A percentile compares a stretch with the other conserved stretches of the same genome.
phyloP scores from a whole-genome alignment of 2,113 vertebrate genomes.

The Chlamydotis undulata region DNA sequence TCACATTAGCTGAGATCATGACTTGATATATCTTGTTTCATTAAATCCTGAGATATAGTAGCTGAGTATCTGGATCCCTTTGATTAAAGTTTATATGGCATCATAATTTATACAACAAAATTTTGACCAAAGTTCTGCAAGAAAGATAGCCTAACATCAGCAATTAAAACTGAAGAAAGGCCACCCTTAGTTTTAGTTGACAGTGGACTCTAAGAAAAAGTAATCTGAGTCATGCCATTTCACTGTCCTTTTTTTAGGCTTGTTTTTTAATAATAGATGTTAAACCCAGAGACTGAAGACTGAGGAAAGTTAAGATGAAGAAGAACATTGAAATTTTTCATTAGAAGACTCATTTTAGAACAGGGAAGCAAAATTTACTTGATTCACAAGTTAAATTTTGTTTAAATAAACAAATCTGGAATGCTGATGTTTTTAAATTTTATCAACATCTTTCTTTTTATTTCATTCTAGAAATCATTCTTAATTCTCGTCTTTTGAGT shows the following conservation, averaged over 20 bases:
- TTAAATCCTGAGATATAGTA: neutral
- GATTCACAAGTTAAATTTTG: neutral
- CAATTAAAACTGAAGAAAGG: conserved; percentile 42
- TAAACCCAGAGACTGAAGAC: neutral
- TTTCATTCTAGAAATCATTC: neutral
- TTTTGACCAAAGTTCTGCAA: conserved; percentile 4
- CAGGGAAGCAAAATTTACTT: neutral
- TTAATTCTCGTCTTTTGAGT: neutral
- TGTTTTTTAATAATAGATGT: conserved; percentile 22
- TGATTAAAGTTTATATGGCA: neutral
- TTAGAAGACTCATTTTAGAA: neutral
- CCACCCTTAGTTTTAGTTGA: conserved; percentile 2
- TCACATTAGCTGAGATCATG: neutral
- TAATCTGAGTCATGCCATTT: conserved; percentile 40
- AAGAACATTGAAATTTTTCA: neutral
- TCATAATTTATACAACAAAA: conserved; percentile 10
- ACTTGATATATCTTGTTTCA: neutral
- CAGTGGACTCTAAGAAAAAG: conserved; percentile 24
- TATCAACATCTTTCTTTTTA: neutral
- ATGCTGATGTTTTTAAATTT: neutral
- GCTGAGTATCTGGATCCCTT: neutral
- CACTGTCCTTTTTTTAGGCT: conserved; percentile 32
- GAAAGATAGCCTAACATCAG: conserved; percentile 24
- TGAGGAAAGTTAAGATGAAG: neutral
- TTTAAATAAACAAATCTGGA: neutral